Conservation (phyloP, 1,140 invertebrate genomes). For the Conus ventricosus region DNA sequence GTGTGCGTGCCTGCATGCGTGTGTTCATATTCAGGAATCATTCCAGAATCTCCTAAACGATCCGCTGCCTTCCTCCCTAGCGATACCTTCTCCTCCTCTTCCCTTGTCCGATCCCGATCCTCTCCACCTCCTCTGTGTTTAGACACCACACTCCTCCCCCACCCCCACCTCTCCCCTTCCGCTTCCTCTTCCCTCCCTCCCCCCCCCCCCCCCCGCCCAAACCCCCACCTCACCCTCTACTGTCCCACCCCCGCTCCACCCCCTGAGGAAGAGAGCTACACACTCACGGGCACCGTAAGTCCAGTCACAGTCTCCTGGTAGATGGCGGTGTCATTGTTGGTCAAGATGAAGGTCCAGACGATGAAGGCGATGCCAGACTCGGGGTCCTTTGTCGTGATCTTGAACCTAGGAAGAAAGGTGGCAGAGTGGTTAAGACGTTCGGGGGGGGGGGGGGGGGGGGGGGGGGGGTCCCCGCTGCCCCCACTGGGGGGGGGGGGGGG, state of each 20-base stretch:
- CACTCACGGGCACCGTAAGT: too few relatives aligned
- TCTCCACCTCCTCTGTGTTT: neutral
- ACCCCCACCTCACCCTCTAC: neutral
- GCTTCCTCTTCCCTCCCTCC: neutral
- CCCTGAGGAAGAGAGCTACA: too few relatives aligned
- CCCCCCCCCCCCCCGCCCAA: neutral
- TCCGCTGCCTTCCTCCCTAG: too few relatives aligned
- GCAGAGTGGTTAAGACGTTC: too few relatives aligned
- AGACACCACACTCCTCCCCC: neutral
- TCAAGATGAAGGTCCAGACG: neutral
- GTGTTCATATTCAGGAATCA: neutral
- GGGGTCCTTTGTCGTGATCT: neutral
- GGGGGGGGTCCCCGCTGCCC: too few relatives aligned
- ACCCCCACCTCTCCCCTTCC: neutral
- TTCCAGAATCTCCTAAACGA: neutral
- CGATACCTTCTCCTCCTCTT: too few relatives aligned
- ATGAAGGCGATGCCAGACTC: slow-evolving; percentile 6
- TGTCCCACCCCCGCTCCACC: too few relatives aligned
- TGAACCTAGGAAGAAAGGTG: neutral
- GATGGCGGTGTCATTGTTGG: neutral
- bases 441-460: too few relatives aligned
- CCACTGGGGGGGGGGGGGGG: too few relatives aligned
- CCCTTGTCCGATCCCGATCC: neutral
- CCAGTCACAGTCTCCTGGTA: neutral
- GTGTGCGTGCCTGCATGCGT: too few relatives aligned